Percentiles rank a stretch among this genome's conserved stretches.
Conservation (phyloP, 2,888 invertebrate species). For the Cheilosia variabilis region DNA sequence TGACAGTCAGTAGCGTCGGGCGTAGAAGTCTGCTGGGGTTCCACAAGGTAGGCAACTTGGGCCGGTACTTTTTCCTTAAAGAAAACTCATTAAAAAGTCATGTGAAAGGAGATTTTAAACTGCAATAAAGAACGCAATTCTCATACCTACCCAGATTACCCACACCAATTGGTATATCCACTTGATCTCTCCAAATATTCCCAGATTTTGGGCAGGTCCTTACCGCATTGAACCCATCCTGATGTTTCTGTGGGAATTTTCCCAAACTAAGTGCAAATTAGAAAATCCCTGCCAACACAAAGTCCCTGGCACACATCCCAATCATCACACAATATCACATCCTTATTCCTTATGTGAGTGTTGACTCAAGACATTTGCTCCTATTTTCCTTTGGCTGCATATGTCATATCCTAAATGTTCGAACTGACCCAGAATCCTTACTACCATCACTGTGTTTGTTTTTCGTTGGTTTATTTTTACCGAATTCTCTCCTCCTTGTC, state of each 20-base stretch:
- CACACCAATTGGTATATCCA: too few species aligned
- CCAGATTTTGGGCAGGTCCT: too few species aligned
- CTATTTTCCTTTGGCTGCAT: conserved; percentile 46
- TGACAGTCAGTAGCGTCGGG: too few species aligned
- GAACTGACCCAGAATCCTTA: conserved; percentile 56
- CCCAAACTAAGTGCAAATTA: conserved; percentile 48
- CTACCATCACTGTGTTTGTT: conserved; percentile 15
- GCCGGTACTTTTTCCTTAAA: too few species aligned
- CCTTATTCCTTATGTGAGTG: conserved; percentile 13
- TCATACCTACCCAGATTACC: too few species aligned
- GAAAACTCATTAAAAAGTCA: too few species aligned
- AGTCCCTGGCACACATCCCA: conserved; percentile 61
- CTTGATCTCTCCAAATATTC: too few species aligned
- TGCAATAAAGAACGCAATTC: too few species aligned
- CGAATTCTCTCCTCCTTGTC: neutral
- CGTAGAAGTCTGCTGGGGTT: too few species aligned
- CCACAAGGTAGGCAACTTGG: too few species aligned
- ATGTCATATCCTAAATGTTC: conserved; percentile 47
- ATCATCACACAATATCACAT: conserved; percentile 2
- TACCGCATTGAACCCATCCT: neutral
- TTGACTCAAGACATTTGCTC: conserved; percentile 37
- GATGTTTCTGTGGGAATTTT: conserved; percentile 23
- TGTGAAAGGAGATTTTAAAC: too few species aligned
- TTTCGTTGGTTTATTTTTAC: neutral
- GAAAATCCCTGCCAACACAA: conserved; percentile 45